phyloP scores from a whole-genome alignment of 2,113 vertebrate genomes.

The Sylvietta virens region DNA sequence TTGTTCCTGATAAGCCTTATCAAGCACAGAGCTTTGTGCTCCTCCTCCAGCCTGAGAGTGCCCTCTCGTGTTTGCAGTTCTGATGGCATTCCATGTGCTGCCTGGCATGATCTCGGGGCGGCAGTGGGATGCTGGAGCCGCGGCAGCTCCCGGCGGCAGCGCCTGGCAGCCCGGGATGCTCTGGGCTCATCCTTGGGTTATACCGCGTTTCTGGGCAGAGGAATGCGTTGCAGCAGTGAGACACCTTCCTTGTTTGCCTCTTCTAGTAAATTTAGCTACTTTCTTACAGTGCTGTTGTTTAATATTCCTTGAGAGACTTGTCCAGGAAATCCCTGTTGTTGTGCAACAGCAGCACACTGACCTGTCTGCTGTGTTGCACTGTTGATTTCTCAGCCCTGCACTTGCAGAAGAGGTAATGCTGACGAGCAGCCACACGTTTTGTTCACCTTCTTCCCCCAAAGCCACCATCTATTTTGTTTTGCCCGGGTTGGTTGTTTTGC shows the following conservation, averaged over 20 bases:
- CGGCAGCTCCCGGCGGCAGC: neutral
- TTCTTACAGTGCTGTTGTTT: neutral
- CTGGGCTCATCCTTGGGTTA: accelerated
- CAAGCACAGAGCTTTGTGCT: accelerated
- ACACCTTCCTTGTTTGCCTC: neutral
- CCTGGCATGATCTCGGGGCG: neutral
- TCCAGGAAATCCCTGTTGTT: neutral
- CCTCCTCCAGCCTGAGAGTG: neutral
- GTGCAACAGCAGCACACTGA: neutral
- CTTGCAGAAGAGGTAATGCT: neutral
- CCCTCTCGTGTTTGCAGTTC: neutral
- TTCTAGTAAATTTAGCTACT: neutral
- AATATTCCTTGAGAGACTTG: neutral
- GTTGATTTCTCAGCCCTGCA: neutral
- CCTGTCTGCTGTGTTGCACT: neutral
- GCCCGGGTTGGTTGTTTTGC: neutral
- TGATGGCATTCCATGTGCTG: neutral
- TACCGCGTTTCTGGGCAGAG: accelerated
- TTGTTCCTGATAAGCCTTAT: neutral
- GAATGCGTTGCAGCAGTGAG: too few species aligned
- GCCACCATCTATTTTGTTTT: neutral
- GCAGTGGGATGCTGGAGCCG: accelerated
- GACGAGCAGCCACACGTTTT: neutral
- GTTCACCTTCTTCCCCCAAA: neutral
- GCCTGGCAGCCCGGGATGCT: neutral